These are phyloP conservation scores for Xenus cinereus DNA, from an alignment of 2,113 vertebrate genomes.

Conservation along the genomic window DNA sequence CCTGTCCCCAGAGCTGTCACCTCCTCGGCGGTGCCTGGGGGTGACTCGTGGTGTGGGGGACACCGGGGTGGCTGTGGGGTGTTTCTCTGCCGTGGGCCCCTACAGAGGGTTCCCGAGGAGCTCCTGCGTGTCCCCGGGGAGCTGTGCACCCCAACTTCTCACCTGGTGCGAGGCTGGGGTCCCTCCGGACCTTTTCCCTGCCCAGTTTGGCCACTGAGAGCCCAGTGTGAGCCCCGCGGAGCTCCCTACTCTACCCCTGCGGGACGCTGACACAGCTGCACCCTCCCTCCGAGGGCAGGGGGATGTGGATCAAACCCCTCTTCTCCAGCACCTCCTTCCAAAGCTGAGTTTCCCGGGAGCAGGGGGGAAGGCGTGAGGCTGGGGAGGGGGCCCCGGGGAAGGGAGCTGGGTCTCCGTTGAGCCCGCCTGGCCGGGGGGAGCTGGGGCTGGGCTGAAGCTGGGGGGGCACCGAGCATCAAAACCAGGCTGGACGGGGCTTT, in stretches of 20 bases:
- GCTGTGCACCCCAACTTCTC: background rate
- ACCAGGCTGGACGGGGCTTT: too few relatives aligned
- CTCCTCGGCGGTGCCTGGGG: background rate
- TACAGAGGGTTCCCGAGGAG: background rate
- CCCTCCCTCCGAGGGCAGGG: background rate
- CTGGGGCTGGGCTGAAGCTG: background rate
- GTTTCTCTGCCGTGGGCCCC: background rate
- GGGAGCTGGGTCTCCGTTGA: background rate
- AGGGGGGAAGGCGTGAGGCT: too few relatives aligned
- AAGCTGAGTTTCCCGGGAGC: background rate
- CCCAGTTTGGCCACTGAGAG: accelerated
- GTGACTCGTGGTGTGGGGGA: accelerated
- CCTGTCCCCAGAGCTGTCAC: background rate
- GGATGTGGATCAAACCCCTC: accelerated
- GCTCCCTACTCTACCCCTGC: background rate
- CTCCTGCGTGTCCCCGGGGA: too few relatives aligned
- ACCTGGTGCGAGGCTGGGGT: background rate
- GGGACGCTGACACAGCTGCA: background rate
- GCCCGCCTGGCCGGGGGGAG: background rate
- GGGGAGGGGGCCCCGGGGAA: background rate
- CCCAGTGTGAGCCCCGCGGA: background rate
- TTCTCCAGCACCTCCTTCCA: accelerated
- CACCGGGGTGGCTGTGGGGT: background rate
- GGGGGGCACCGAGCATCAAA: background rate
- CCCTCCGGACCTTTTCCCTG: background rate